A percentile compares a stretch with the other conserved stretches of the same genome.
Evolutionary conservation across 92 coral and sea anemone species (phyloP).

Genomic region (Pocillopora meandrina): DNA sequence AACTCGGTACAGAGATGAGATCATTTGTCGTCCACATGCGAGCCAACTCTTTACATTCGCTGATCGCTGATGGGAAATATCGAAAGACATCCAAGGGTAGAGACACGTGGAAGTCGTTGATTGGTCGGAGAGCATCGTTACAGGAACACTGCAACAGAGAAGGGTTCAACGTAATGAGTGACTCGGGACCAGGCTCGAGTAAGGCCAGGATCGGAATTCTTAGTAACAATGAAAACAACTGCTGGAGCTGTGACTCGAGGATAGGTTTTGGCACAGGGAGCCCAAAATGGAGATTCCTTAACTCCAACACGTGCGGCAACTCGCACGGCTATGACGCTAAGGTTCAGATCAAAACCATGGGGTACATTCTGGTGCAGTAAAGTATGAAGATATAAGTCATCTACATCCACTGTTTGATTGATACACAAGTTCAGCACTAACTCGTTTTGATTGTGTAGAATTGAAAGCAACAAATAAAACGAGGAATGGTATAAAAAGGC

Average conservation of each 20-base stretch:
- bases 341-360: too few species aligned
- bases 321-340: too few species aligned
- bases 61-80: conserved; percentile 6
- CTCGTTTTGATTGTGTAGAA: too few species aligned
- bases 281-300: too few species aligned
- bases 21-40: conserved; percentile 14
- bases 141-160: conserved; percentile 20
- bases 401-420: too few species aligned
- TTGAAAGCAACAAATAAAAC: too few species aligned
- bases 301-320: too few species aligned
- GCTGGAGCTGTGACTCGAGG: not conserved
- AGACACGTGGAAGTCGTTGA: conserved; percentile 25
- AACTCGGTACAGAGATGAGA: conserved; percentile 5
- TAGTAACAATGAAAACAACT: conserved; percentile 18
- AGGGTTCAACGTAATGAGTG: conserved; percentile 17
- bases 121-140: conserved; percentile 20
- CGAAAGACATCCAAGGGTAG: conserved; percentile 14
- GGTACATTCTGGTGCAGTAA: too few species aligned
- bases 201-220: conserved; percentile 31
- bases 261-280: too few species aligned
- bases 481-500: too few species aligned
- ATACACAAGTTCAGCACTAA: too few species aligned
- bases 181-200: not conserved
- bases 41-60: conserved; percentile 13
- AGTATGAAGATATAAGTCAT: too few species aligned